Percentiles rank a stretch among this genome's conserved stretches.
Conservation (phyloP, 2,888 invertebrate species). For the Chorisops tibialis region DNA sequence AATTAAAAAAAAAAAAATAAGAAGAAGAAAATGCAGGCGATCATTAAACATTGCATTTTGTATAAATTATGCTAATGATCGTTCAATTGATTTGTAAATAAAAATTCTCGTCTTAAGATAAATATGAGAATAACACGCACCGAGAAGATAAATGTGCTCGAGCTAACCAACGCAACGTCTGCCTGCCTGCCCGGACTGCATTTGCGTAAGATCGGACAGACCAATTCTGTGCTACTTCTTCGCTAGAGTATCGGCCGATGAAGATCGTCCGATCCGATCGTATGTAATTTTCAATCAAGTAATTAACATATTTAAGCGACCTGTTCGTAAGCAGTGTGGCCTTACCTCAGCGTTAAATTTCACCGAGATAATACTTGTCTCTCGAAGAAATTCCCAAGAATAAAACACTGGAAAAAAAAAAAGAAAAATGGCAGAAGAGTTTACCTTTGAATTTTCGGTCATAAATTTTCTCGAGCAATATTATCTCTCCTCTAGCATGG, state of each 20-base stretch:
- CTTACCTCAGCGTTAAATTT: no score
- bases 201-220: slow-evolving; percentile 9
- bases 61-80: slow-evolving; percentile 54
- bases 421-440: no score
- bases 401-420: no score
- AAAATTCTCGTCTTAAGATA: slow-evolving; percentile 52
- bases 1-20: slow-evolving; percentile 15
- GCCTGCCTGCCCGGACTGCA: not conserved
- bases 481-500: no score
- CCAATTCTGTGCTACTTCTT: not conserved
- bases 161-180: slow-evolving; percentile 11
- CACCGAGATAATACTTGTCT: no score
- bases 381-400: no score
- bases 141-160: slow-evolving; percentile 23
- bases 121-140: slow-evolving; percentile 48
- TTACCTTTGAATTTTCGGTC: no score
- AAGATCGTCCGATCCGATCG: slow-evolving; percentile 19
- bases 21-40: slow-evolving; percentile 38
- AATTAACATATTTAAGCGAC: slow-evolving; percentile 23
- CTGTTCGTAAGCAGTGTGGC: slow-evolving; percentile 17
- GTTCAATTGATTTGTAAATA: slow-evolving; percentile 54
- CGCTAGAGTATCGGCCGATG: not conserved
- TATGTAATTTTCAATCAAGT: slow-evolving; percentile 20
- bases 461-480: no score
- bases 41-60: slow-evolving; percentile 53